phyloP scores from a whole-genome alignment of 2,888 invertebrate genomes.

The Autographa pulchrina region DNA sequence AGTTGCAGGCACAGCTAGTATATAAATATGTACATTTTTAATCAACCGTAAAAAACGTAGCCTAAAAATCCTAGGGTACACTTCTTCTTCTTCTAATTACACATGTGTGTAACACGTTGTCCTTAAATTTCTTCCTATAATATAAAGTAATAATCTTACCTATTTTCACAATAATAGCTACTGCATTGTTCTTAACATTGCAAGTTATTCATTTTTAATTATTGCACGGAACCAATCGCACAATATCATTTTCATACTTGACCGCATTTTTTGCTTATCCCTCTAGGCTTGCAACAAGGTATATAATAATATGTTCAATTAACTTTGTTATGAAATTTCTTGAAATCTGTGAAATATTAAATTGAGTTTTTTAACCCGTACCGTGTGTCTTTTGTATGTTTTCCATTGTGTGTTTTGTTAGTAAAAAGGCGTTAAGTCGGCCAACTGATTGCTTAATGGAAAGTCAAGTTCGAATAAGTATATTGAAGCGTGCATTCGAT shows the following conservation, averaged over 20 bases:
- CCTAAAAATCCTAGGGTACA: too few relatives aligned
- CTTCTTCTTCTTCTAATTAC: too few relatives aligned
- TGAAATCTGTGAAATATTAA: constrained; percentile 85
- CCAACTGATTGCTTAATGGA: constrained; percentile 74
- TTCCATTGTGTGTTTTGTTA: constrained; percentile 73
- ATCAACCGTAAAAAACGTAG: too few relatives aligned
- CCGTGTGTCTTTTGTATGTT: constrained; percentile 69
- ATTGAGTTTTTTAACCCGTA: constrained; percentile 74
- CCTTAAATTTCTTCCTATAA: too few relatives aligned
- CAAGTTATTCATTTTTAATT: too few relatives aligned
- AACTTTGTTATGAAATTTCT: constrained; percentile 84
- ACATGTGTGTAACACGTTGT: too few relatives aligned
- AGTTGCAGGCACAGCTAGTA: too few relatives aligned
- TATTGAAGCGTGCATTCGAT: constrained; percentile 40
- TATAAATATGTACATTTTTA: too few relatives aligned
- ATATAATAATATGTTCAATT: constrained; percentile 69
- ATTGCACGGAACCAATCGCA: constrained; percentile 39
- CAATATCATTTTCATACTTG: constrained; percentile 36
- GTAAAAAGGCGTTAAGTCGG: constrained; percentile 81
- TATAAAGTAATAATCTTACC: too few relatives aligned
- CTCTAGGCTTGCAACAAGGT: constrained; percentile 77
- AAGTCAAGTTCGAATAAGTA: constrained; percentile 75
- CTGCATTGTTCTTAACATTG: too few relatives aligned
- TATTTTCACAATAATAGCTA: too few relatives aligned
- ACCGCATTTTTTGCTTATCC: constrained; percentile 74